Evolutionary conservation across 1,140 invertebrate genomes (phyloP).

Genomic region (Zophobas morio): DNA sequence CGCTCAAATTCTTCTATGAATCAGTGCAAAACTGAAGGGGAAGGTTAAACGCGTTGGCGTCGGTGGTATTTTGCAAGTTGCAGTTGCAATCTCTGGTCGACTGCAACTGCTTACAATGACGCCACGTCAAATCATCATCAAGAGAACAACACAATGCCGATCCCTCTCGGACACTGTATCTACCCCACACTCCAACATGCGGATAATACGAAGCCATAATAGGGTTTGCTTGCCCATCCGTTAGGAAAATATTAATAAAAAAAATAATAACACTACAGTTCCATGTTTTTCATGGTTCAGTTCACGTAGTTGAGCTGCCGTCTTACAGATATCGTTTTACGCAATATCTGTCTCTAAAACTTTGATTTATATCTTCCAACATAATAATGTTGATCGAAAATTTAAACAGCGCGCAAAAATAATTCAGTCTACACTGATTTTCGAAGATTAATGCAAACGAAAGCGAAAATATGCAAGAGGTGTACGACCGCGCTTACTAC

Average conservation of each 20-base stretch:
- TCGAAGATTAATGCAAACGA: background rate
- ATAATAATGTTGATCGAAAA: too few relatives aligned
- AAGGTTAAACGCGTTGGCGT: background rate
- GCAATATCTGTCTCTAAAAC: background rate
- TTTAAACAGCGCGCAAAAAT: background rate
- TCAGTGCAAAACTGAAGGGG: too few relatives aligned
- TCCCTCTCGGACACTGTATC: slow-evolving; percentile 53
- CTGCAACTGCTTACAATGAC: slow-evolving; percentile 55
- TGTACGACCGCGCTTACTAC: background rate
- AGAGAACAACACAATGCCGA: slow-evolving; percentile 44
- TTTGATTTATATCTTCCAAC: slow-evolving; percentile 5
- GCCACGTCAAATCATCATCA: slow-evolving; percentile 58
- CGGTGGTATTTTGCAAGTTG: slow-evolving; percentile 26
- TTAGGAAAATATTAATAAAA: slow-evolving; percentile 56
- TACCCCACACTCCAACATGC: slow-evolving; percentile 50
- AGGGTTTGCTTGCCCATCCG: slow-evolving; percentile 52
- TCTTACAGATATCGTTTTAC: slow-evolving; percentile 28
- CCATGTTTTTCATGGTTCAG: slow-evolving; percentile 35
- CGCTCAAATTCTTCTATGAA: background rate
- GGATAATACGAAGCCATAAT: slow-evolving; percentile 56
- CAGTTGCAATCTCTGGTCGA: slow-evolving; percentile 46
- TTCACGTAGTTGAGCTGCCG: slow-evolving; percentile 21
- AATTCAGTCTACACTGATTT: too few relatives aligned
- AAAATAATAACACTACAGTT: slow-evolving; percentile 52
- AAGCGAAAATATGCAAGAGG: background rate